Conservation (phyloP, 2,113 vertebrate genomes). For the Oxyruncus cristatus region DNA sequence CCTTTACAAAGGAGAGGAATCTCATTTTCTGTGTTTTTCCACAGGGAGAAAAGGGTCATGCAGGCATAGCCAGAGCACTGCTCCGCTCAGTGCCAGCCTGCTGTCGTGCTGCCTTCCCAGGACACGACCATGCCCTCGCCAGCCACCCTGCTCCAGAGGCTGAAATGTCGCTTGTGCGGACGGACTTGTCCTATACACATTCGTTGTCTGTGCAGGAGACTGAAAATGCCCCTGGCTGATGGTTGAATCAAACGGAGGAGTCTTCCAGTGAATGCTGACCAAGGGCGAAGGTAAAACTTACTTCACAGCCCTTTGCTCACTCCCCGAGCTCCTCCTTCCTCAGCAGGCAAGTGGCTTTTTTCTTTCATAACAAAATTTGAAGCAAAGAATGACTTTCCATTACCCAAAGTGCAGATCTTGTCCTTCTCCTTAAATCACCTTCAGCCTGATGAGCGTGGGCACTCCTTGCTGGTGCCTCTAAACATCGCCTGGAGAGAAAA, state of each 20-base stretch:
- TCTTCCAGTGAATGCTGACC: not conserved
- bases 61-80: not conserved
- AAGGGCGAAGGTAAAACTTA: not conserved
- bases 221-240: not conserved
- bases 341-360: not conserved
- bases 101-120: not conserved
- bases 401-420: not conserved
- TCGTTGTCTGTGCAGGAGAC: not conserved
- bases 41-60: not conserved
- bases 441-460: constrained; percentile 8
- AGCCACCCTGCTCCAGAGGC: not conserved
- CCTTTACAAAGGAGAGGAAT: constrained; percentile 51
- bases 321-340: not conserved
- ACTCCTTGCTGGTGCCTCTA: constrained; percentile 42
- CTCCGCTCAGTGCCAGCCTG: not conserved
- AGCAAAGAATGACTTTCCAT: not conserved
- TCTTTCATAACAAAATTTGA: not conserved
- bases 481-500: constrained; percentile 61
- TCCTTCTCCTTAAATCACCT: constrained; percentile 57
- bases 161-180: not conserved
- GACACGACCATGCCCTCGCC: not conserved
- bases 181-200: not conserved
- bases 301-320: not conserved
- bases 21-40: constrained; percentile 60
- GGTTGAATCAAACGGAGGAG: not conserved